Conservation (phyloP, 2,113 vertebrate genomes). For the Sterna hirundo region DNA sequence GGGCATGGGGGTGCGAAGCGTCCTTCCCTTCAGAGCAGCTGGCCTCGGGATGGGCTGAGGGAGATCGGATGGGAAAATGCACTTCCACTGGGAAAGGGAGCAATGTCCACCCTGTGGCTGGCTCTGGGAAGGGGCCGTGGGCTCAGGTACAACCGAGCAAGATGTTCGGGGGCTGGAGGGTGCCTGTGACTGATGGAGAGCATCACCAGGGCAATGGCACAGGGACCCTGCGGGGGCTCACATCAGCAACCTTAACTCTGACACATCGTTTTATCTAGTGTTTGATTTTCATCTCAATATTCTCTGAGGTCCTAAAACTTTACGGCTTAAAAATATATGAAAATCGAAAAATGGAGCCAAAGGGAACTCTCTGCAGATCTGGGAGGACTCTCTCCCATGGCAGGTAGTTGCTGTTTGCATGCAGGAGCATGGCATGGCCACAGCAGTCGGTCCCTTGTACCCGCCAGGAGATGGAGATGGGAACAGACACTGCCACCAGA, state of each 20-base stretch:
- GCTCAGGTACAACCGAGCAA: neutral
- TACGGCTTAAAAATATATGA: neutral
- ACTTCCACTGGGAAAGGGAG: neutral
- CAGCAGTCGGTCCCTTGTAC: neutral
- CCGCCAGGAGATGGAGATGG: neutral
- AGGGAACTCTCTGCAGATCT: neutral
- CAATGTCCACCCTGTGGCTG: neutral
- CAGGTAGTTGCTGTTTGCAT: neutral
- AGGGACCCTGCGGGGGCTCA: neutral
- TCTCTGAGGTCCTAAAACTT: neutral
- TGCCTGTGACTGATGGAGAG: neutral
- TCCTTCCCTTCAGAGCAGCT: neutral
- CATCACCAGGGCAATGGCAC: neutral
- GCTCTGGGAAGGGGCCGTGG: neutral
- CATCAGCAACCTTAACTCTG: neutral
- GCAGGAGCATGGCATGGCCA: accelerated
- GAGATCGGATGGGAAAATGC: neutral
- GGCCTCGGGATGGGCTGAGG: neutral
- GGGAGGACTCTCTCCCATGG: neutral
- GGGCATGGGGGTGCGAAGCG: accelerated
- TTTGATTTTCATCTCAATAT: neutral
- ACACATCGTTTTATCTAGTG: neutral
- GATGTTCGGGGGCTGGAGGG: neutral
- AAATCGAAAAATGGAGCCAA: neutral
- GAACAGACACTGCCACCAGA: neutral